Evolutionary conservation across 2,797 vertebrate genomes (phyloP).

Genomic region (Syngnathus rostellatus): DNA sequence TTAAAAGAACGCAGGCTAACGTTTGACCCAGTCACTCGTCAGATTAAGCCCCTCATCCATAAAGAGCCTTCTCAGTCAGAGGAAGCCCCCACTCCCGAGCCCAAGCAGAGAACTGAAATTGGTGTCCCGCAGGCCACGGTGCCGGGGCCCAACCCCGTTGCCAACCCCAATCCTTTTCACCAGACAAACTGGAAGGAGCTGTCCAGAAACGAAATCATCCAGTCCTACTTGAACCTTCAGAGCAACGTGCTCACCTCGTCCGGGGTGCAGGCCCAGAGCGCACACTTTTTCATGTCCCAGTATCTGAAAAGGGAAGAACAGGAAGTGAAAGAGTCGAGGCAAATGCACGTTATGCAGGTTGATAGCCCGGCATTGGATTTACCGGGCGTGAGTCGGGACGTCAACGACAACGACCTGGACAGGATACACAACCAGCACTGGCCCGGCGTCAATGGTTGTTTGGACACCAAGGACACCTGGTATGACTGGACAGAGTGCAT

Average conservation of each 20-base stretch:
- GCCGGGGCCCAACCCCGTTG: slow-evolving; percentile 55
- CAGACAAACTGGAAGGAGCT: slow-evolving; percentile 99
- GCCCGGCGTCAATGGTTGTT: slow-evolving; percentile 94
- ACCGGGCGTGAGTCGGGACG: slow-evolving; percentile 81
- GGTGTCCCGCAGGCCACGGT: slow-evolving; percentile 67
- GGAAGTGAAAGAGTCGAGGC: slow-evolving; percentile 73
- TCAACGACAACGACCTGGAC: slow-evolving; percentile 76
- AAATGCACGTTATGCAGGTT: slow-evolving; percentile 82
- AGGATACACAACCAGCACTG: slow-evolving; percentile 81
- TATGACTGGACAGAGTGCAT: slow-evolving; percentile 99
- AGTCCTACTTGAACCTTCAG: slow-evolving; percentile 96
- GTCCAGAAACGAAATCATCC: slow-evolving; percentile 94
- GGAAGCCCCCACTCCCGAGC: slow-evolving; percentile 58
- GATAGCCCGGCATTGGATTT: slow-evolving; percentile 70
- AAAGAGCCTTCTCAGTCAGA: slow-evolving; percentile 84
- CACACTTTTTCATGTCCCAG: slow-evolving; percentile 97
- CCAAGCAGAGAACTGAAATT: slow-evolving; percentile 76
- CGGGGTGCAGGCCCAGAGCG: slow-evolving; percentile 87
- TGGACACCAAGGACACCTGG: slow-evolving; percentile 93
- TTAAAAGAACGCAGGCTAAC: slow-evolving; percentile 98
- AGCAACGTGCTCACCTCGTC: slow-evolving; percentile 96
- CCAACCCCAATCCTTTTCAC: slow-evolving; percentile 85
- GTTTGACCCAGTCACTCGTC: slow-evolving; percentile 94
- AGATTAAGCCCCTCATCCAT: slow-evolving; percentile 90
- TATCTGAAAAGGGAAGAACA: slow-evolving; percentile 95